phyloP scores from a whole-genome alignment of 92 coral and sea anemone genomes.

The Actinernus sp. region DNA sequence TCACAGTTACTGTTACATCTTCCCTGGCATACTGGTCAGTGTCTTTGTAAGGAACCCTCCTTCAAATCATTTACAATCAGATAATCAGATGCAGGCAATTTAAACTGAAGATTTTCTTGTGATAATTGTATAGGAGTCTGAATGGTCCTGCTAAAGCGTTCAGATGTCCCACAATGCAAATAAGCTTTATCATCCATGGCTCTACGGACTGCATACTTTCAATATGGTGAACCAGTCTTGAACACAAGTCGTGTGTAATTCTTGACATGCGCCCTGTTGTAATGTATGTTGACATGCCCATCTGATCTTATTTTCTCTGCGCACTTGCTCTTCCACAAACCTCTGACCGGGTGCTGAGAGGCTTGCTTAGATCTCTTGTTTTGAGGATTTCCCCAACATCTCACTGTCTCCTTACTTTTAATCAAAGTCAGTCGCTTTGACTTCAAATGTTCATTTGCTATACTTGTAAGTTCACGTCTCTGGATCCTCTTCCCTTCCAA shows the following conservation, averaged over 20 bases:
- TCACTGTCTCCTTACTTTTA: neutral
- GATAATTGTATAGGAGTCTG: too few species aligned
- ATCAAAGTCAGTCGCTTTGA: neutral
- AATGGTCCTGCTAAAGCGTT: conserved; percentile 43
- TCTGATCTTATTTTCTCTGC: neutral
- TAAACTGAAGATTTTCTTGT: too few species aligned
- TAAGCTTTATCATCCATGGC: conserved; percentile 53
- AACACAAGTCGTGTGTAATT: conserved; percentile 25
- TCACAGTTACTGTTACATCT: too few species aligned
- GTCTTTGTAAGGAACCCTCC: too few species aligned
- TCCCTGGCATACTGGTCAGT: too few species aligned
- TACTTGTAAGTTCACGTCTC: conserved; percentile 24
- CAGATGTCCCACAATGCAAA: conserved; percentile 44
- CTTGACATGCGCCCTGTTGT: conserved; percentile 27
- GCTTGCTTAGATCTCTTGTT: neutral
- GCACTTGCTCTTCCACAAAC: conserved; percentile 1
- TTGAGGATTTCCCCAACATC: neutral
- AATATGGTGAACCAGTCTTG: conserved; percentile 32
- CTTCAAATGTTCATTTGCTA: conserved; percentile 29
- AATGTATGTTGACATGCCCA: neutral
- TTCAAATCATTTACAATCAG: too few species aligned
- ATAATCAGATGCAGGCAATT: too few species aligned
- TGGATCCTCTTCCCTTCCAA: too few species aligned
- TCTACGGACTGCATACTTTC: conserved; percentile 19
- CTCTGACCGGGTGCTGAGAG: neutral